Evolutionary conservation across 1,140 invertebrate genomes (phyloP), one percentile per base, ranked within the genome.

Genomic region (Heliconius melpomene): DNA sequence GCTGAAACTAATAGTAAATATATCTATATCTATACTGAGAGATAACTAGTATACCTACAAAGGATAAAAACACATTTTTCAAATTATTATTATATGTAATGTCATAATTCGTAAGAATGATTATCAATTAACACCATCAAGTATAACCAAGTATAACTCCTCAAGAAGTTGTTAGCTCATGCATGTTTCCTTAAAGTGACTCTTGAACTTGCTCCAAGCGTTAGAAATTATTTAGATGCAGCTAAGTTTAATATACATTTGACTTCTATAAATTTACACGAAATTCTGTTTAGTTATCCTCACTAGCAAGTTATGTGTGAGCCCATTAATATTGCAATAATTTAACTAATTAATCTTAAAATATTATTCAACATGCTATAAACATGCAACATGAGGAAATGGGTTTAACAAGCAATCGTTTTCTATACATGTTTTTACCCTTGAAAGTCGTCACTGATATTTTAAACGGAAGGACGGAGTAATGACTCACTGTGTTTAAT

Each of bases 201-300:
- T 75, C 74, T 79, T 75, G 66, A 79, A 79, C 78, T 79, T 74
- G 46, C 54, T 75, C 70, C 36, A 78, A 74, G 66, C 32, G 78
- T 75, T 75, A 79, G 73, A 79, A 75, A 79, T 79, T 71, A 79
- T 75, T 79, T 71, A 75, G 73, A 75, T 57, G 54, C 60, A 79
- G 46, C 66, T 72, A 75, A 75, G 60, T 72, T 79, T 38, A 46
- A 75, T 46, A 38, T 72, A 79, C 40, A 75, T 79, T 71, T 72
- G 50, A 74, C 50, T 79, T 54, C 38, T 50, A 77, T 77, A 77
- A 77, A 77, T 77, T 66, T 77, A 72, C 66, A 38, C 23, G 66
- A 72, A 77, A 54, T 72, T 72, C 71, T n/a, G 20, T 72, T 72
- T 38, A 72, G 32, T 72, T 72, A 72, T 40, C 36, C 36, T 38